These are phyloP conservation scores for Lepidurus arcticus DNA, from an alignment of 1,140 invertebrate genomes.

Conservation along the genomic window DNA sequence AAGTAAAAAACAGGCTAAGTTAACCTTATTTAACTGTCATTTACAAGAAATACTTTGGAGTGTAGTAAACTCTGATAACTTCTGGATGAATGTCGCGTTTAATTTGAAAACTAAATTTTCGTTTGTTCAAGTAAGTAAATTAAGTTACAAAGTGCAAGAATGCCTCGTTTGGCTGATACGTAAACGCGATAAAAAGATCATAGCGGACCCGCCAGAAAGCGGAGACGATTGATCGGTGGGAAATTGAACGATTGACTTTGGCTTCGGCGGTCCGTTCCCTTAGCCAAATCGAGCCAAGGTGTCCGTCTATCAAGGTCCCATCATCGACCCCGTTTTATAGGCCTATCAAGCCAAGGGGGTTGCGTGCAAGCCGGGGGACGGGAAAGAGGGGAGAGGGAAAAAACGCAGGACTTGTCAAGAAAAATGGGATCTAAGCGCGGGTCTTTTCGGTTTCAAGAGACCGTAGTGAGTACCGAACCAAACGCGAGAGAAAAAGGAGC, in stretches of 20 bases:
- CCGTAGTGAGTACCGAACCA: neutral
- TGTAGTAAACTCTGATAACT: too few species aligned
- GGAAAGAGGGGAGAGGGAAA: neutral
- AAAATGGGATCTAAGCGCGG: neutral
- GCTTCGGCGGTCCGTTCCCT: neutral
- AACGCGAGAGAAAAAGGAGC: neutral
- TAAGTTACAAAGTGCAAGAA: neutral
- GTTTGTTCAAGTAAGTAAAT: too few species aligned
- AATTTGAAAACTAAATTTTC: too few species aligned
- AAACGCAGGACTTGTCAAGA: neutral
- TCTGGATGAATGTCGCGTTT: too few species aligned
- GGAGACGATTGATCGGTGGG: conserved; percentile 7
- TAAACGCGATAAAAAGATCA: conserved; percentile 2
- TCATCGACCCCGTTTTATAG: conserved; percentile 10
- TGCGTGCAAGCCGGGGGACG: neutral
- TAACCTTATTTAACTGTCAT: too few species aligned
- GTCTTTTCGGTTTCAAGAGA: conserved; percentile 11
- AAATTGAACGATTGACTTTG: conserved; percentile 2
- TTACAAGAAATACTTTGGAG: too few species aligned
- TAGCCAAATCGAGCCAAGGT: neutral
- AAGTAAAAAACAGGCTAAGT: too few species aligned
- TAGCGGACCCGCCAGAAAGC: neutral
- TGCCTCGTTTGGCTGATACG: neutral
- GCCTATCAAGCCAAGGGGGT: conserved; percentile 1
- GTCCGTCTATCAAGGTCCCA: conserved; percentile 17